These are phyloP conservation scores for Antrozous pallidus DNA, from an alignment of 2,797 vertebrate genomes.

Conservation along the genomic window DNA sequence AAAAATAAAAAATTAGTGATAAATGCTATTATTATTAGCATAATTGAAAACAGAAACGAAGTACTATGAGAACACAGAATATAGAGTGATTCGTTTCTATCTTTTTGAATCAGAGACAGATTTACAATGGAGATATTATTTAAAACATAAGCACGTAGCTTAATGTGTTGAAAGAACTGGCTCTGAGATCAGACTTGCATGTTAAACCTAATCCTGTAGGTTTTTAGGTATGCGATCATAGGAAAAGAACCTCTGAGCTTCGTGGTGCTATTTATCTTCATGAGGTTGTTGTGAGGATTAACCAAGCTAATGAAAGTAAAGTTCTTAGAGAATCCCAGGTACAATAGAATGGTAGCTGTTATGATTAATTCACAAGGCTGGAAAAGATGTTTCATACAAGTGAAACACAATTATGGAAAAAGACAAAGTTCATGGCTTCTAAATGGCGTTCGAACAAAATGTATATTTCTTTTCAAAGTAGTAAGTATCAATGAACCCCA, in stretches of 20 bases:
- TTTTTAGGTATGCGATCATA: neutral
- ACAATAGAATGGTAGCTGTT: neutral
- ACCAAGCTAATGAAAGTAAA: neutral
- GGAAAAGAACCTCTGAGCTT: neutral
- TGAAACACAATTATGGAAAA: neutral
- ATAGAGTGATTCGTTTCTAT: neutral
- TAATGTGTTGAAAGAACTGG: neutral
- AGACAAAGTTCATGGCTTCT: neutral
- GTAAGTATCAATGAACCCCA: neutral
- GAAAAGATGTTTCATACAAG: neutral
- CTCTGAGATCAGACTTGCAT: neutral
- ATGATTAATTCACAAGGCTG: neutral
- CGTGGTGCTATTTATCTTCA: neutral
- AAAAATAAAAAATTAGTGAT: neutral
- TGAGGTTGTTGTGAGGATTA: neutral
- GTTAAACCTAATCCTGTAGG: neutral
- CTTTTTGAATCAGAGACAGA: neutral
- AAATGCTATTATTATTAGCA: neutral
- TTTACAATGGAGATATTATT: neutral
- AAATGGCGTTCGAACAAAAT: neutral
- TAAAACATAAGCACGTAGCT: neutral
- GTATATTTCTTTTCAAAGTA: neutral
- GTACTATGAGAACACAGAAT: neutral
- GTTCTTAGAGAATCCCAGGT: neutral
- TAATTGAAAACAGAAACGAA: conserved; percentile 28